Conservation (phyloP, 2,888 invertebrate species). For the Caenorhabditis sp. region DNA sequence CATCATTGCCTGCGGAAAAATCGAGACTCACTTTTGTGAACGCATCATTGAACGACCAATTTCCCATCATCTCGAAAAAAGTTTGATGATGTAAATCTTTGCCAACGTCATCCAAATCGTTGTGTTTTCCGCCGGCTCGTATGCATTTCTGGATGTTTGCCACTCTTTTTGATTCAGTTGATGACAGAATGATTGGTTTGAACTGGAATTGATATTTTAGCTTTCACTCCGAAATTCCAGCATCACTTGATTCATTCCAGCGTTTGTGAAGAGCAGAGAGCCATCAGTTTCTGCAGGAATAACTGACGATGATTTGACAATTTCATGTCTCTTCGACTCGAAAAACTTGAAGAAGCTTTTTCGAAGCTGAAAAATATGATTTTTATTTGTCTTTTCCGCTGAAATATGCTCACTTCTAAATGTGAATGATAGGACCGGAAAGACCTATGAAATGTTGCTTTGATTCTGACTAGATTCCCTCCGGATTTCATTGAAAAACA, state of each 20-base stretch:
- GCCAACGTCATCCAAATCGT: slow-evolving; percentile 97
- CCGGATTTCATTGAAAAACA: background rate
- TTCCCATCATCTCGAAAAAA: slow-evolving; percentile 99
- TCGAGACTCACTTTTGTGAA: slow-evolving; percentile 90
- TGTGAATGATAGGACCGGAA: slow-evolving; percentile 54
- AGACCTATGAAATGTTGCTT: slow-evolving; percentile 67
- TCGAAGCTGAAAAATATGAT: slow-evolving; percentile 47
- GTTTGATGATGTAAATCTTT: slow-evolving; percentile 99
- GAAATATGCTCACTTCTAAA: slow-evolving; percentile 34
- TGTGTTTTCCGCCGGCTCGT: slow-evolving; percentile 96
- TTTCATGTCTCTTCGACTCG: slow-evolving; percentile 88
- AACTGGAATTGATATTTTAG: slow-evolving; percentile 86
- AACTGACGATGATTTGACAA: slow-evolving; percentile 98
- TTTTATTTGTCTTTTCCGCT: no score
- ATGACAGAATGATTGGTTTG: slow-evolving; percentile 96
- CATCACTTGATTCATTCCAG: slow-evolving; percentile 96
- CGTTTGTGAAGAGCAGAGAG: slow-evolving; percentile 96
- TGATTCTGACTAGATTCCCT: slow-evolving; percentile 3
- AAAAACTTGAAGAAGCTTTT: slow-evolving; percentile 91
- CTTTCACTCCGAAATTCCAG: no score
- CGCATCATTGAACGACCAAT: slow-evolving; percentile 98
- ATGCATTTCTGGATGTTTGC: slow-evolving; percentile 99
- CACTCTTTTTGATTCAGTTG: slow-evolving; percentile 90
- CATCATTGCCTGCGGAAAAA: background rate
- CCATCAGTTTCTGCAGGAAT: slow-evolving; percentile 96